Evolutionary conservation across 1,140 invertebrate genomes (phyloP).

Genomic region (Cotesia chilonis): DNA sequence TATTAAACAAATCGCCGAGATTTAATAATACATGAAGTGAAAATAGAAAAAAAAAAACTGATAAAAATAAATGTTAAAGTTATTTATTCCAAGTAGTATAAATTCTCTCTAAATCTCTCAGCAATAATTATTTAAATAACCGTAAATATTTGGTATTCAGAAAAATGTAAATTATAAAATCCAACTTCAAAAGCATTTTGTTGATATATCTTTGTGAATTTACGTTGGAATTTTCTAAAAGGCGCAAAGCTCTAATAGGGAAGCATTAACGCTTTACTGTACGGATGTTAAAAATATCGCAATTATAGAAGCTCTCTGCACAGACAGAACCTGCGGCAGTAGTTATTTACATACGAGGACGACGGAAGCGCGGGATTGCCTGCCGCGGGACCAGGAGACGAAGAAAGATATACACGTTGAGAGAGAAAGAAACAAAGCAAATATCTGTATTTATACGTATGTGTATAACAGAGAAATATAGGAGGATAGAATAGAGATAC

Average conservation of each 20-base stretch:
- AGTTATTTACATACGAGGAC: constrained; percentile 63
- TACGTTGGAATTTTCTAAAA: background rate
- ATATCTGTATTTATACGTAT: constrained; percentile 23
- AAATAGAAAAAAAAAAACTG: too few relatives aligned
- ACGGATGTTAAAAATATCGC: constrained; percentile 51
- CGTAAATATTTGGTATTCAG: too few relatives aligned
- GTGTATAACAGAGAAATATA: constrained; percentile 38
- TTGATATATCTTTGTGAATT: background rate
- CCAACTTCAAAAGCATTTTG: background rate
- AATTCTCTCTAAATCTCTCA: too few relatives aligned
- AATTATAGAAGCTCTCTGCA: constrained; percentile 46
- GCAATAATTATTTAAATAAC: too few relatives aligned
- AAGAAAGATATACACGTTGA: constrained; percentile 18
- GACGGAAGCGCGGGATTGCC: constrained; percentile 39
- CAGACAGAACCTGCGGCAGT: constrained; percentile 54
- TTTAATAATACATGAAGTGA: too few relatives aligned
- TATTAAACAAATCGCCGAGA: too few relatives aligned
- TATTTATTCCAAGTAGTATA: too few relatives aligned
- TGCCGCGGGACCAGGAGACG: constrained; percentile 37
- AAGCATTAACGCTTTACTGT: constrained; percentile 37
- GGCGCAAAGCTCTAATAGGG: constrained; percentile 18
- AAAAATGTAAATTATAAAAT: background rate
- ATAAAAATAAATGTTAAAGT: too few relatives aligned
- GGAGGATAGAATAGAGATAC: constrained; percentile 42
- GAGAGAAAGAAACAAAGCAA: constrained; percentile 15